Percentiles rank a stretch among this genome's conserved stretches.
These are phyloP conservation scores for Parasteatoda tepidariorum DNA, from an alignment of 1,140 invertebrate species.

Conservation along the genomic window DNA sequence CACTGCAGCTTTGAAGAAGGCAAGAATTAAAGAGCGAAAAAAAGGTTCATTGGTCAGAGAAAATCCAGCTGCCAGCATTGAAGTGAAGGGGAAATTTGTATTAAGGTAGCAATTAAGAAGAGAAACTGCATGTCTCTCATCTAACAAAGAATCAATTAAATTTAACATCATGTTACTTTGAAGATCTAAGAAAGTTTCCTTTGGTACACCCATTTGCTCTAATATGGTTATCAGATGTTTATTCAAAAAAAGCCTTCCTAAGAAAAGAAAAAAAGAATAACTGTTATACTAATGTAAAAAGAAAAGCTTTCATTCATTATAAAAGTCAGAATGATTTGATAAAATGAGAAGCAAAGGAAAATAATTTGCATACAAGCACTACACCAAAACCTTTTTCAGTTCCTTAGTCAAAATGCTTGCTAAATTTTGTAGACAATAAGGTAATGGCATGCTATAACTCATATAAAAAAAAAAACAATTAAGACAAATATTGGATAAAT, in stretches of 20 bases:
- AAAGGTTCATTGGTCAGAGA: constrained; percentile 59
- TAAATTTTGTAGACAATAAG: no score
- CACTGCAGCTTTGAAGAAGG: constrained; percentile 20
- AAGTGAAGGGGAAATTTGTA: constrained; percentile 1
- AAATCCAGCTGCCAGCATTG: constrained; percentile 36
- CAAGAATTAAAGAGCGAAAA: constrained; percentile 45
- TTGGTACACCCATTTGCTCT: constrained; percentile 61
- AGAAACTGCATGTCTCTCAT: constrained; percentile 3
- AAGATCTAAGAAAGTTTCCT: constrained; percentile 50
- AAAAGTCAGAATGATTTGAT: no score
- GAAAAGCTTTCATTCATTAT: neutral
- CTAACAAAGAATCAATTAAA: constrained; percentile 57
- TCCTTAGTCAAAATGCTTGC: no score
- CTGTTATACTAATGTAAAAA: neutral
- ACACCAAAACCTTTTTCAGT: no score
- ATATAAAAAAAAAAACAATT: no score
- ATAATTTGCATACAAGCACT: no score
- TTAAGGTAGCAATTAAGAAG: neutral
- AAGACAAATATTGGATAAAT: no score
- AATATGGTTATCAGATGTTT: constrained; percentile 63
- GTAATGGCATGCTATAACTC: no score
- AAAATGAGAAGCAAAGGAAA: no score
- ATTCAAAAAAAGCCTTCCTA: constrained; percentile 61
- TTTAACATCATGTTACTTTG: constrained; percentile 44
- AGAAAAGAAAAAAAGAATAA: constrained; percentile 4